Percentiles rank a stretch among this genome's conserved stretches.
Conservation (phyloP, 2,113 vertebrate genomes). For the Cairina moschata region DNA sequence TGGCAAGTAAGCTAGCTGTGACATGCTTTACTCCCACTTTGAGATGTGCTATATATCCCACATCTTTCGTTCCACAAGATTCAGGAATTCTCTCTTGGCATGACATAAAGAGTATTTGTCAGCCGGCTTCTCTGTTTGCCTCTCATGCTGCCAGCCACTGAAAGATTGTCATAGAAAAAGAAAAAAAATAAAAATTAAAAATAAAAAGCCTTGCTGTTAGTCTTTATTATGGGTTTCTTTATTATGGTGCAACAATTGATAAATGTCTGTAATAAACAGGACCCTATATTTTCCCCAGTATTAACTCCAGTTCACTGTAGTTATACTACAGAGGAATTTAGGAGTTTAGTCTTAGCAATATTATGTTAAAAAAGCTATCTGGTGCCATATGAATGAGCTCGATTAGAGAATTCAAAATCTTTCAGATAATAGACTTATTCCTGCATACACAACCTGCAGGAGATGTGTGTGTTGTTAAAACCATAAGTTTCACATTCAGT, state of each 20-base stretch:
- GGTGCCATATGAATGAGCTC: not conserved
- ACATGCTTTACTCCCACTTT: not conserved
- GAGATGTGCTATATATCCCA: not conserved
- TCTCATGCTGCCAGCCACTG: not conserved
- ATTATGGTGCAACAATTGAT: not conserved
- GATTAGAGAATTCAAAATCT: not conserved
- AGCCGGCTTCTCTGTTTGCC: not conserved
- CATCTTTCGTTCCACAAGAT: not conserved
- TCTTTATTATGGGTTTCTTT: not conserved
- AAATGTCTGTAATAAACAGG: not conserved
- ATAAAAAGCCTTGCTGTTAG: not conserved
- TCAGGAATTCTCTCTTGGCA: constrained; percentile 14
- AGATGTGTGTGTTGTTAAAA: not conserved
- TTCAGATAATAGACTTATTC: not conserved
- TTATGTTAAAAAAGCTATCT: not conserved
- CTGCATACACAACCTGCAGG: not conserved
- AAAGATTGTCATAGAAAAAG: not conserved
- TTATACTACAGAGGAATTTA: not conserved
- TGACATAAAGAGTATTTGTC: not conserved
- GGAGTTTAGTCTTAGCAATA: not conserved
- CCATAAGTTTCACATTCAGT: not conserved
- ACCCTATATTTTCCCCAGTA: not conserved
- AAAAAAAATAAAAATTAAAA: too few relatives aligned
- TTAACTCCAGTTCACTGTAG: not conserved
- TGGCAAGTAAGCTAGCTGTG: constrained; percentile 6